Evolutionary conservation across 2,797 vertebrate species (phyloP), one percentile per base, ranked within the genome.

Genomic region (Gallinago stenura): DNA sequence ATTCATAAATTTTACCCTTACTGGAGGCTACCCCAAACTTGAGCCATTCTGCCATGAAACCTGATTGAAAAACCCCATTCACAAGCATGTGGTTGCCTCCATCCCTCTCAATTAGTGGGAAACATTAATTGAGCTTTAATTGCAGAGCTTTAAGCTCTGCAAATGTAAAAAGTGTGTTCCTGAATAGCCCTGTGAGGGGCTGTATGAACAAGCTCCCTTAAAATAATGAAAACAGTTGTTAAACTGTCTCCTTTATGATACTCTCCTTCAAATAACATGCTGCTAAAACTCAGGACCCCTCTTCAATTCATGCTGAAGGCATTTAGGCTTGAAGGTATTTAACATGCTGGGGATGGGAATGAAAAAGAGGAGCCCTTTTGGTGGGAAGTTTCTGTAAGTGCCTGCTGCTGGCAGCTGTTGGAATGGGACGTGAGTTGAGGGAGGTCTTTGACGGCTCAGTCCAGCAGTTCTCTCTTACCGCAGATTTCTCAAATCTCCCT

Each of bases 61-160:
- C n/a, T 26, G 8, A 30, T 1, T 28, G 48, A 88, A 46, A 18
- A 88, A 17, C 15, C 3, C 8, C 0, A 0, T 24, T 53, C 66
- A 25, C 22, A 43, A 65, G n/a, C 5, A 1, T 0, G 2, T 39
- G 2, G 6, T 41, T 93, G 31, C 28, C 18, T 56, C 25, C 28
- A 12, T 33, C 31, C 11, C 15, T 79, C 68, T 72, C 10, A 28
- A 9, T 82, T 45, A n/a, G 26, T 13, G 26, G 21, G 69, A 69
- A 87, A 8, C 37, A 46, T 39, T 39, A 39, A 39, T 39, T 39
- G 39, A 39, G 39, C 39, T 39, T 39, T 39, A 39, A 39, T 39
- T 39, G 39, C 39, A 12, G 6, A 48, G 21, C 56, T 77, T 53
- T 53, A 78, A 80, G 2, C 5, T 69, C 75, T 21, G 3, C 2